These are phyloP conservation scores for Cantharis rustica DNA, from an alignment of 2,888 invertebrate genomes.

Conservation along the genomic window DNA sequence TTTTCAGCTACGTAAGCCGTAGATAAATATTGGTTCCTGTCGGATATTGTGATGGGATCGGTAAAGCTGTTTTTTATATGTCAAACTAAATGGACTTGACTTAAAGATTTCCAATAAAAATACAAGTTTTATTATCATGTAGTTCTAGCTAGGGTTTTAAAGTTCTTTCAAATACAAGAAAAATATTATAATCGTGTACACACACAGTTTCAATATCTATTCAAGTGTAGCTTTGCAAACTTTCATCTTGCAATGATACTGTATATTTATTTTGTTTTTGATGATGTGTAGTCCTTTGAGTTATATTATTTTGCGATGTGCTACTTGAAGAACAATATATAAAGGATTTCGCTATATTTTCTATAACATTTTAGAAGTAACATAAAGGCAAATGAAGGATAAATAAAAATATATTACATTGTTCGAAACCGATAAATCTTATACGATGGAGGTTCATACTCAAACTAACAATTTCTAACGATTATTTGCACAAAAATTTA, in stretches of 20 bases:
- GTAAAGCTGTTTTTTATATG: slow-evolving; percentile 39
- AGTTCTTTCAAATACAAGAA: neutral
- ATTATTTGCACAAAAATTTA: no score
- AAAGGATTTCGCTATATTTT: slow-evolving; percentile 14
- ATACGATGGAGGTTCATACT: neutral
- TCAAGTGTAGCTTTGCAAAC: slow-evolving; percentile 17
- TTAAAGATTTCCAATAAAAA: slow-evolving; percentile 38
- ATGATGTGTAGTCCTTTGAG: slow-evolving; percentile 15
- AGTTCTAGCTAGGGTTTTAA: neutral
- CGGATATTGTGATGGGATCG: slow-evolving; percentile 44
- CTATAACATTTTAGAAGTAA: neutral
- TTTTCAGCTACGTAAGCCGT: slow-evolving; percentile 45
- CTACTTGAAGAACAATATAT: neutral
- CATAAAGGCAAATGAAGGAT: neutral
- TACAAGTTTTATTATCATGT: slow-evolving; percentile 35
- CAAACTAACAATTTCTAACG: no score
- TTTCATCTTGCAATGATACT: slow-evolving; percentile 20
- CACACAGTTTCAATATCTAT: slow-evolving; percentile 21
- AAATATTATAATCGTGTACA: slow-evolving; percentile 13
- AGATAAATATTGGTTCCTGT: slow-evolving; percentile 49
- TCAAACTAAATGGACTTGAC: slow-evolving; percentile 35
- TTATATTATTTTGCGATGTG: neutral
- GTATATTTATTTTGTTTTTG: slow-evolving; percentile 21
- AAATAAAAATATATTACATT: neutral
- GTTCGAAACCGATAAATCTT: neutral